Base-by-base conservation (phyloP, 2,113 vertebrate genomes). In the Macrotis lagotis region DNA sequence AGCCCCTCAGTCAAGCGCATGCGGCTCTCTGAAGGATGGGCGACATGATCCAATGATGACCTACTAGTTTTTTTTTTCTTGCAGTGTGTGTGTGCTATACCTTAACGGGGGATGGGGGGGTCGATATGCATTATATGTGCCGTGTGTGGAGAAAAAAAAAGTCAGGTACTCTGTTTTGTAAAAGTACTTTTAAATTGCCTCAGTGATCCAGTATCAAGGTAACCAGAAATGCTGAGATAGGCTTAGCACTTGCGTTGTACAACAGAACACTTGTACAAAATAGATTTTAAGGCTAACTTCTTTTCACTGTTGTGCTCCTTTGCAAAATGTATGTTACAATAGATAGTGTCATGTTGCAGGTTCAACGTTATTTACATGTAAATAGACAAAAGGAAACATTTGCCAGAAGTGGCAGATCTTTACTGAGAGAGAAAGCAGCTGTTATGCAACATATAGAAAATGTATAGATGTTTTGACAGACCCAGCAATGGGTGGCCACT, bases 291-390 rank as follows among this genome's bases (percentile, higher is more conserved):
- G 98, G 98, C 98, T 99, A 99, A 99, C 98, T 99, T 99, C 98
- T 99, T 99, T 99, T 99, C 99, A 99, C 99, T 99, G 99, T 99
- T 99, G 99, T 99, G 99, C 99, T 99, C 99, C 99, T 99, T 99
- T 99, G 99, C 99, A 99, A 99, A 99, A 99, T 99, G 99, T 99
- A 99, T 99, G 99, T 99, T 99, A 99, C 99, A 98, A 99, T 99
- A 99, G 99, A 99, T 99, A 99, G 99, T 99, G 99, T 99, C 99
- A 99, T 99, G 99, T 99, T 99, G 99, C 99, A 99, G 99, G 99
- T 99, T 99, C 99, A 99, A 99, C 99, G 99, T 99, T 99, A 99
- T 99, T 99, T 99, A 99, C 99, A 98, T 99, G 99, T 99, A 99
- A 99, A 99, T 99, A 99, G 98, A 98, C 96, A 98, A 98, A 99